Conservation (phyloP, 1,140 invertebrate species). For the Bombus huntii region DNA sequence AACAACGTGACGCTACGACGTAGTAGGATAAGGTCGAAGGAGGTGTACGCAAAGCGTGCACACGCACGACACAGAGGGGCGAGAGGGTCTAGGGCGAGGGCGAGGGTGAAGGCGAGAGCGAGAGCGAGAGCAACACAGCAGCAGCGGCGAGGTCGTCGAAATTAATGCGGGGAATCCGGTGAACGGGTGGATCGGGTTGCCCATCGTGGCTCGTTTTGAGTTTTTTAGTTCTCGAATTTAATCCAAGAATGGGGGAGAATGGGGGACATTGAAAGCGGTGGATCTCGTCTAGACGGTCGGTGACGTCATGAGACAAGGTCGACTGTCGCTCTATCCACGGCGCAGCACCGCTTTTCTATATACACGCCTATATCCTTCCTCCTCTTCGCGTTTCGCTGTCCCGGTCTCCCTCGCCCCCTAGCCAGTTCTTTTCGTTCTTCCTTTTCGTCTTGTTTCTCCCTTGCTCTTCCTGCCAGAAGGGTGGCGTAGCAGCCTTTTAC, state of each 20-base stretch:
- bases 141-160: conserved; percentile 29
- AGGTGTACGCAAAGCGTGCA: conserved; percentile 8
- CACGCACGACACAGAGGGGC: not conserved
- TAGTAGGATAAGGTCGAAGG: conserved; percentile 10
- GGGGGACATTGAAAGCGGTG: conserved; percentile 69
- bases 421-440: conserved; percentile 23
- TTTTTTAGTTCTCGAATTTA: conserved; percentile 69
- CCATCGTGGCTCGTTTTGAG: conserved; percentile 55
- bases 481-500: conserved; percentile 36
- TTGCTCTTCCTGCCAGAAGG: conserved; percentile 23
- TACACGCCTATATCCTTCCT: conserved; percentile 49
- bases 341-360: conserved; percentile 36
- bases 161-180: conserved; percentile 61
- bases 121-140: not conserved
- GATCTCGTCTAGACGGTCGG: conserved; percentile 72
- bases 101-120: too few species aligned
- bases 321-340: conserved; percentile 65
- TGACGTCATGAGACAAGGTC: conserved; percentile 76
- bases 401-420: conserved; percentile 36
- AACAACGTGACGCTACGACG: not conserved
- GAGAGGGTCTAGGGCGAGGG: not conserved
- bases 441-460: conserved; percentile 20
- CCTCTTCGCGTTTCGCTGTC: conserved; percentile 36
- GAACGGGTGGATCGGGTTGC: conserved; percentile 61
- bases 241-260: conserved; percentile 68